These are phyloP conservation scores for Manis pentadactyla DNA, from an alignment of 2,797 vertebrate species.

Conservation along the genomic window DNA sequence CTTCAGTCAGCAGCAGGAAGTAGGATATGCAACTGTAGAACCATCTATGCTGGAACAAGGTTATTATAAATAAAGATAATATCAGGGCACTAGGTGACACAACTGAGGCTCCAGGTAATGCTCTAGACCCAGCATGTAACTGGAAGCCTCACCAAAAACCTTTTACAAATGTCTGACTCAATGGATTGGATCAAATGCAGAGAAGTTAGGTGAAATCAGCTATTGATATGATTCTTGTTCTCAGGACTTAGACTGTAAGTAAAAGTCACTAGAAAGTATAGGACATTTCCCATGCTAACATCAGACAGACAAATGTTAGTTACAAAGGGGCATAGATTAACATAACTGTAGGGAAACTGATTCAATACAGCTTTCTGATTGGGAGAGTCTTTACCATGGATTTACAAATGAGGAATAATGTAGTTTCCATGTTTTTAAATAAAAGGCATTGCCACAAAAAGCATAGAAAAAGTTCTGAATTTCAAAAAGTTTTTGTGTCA, in stretches of 20 bases:
- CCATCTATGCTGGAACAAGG: accelerated
- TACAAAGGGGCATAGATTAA: neutral
- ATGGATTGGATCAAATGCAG: neutral
- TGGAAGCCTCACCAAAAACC: neutral
- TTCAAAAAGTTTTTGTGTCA: neutral
- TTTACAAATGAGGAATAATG: neutral
- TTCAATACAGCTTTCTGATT: neutral
- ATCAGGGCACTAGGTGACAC: neutral
- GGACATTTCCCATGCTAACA: neutral
- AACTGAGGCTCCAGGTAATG: neutral
- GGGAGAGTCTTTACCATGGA: neutral
- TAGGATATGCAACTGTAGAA: neutral
- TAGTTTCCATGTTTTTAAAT: neutral
- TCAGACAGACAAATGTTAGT: neutral
- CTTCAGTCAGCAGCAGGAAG: neutral
- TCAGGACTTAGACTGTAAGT: neutral
- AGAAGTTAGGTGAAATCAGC: neutral
- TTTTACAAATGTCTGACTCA: neutral
- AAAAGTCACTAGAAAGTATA: neutral
- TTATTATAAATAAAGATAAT: neutral
- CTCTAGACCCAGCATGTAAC: no score
- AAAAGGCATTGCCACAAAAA: neutral
- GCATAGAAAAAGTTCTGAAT: neutral
- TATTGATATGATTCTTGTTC: neutral
- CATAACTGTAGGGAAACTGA: neutral